phyloP scores from a whole-genome alignment of 2,888 invertebrate species.

The Phortica magna region DNA sequence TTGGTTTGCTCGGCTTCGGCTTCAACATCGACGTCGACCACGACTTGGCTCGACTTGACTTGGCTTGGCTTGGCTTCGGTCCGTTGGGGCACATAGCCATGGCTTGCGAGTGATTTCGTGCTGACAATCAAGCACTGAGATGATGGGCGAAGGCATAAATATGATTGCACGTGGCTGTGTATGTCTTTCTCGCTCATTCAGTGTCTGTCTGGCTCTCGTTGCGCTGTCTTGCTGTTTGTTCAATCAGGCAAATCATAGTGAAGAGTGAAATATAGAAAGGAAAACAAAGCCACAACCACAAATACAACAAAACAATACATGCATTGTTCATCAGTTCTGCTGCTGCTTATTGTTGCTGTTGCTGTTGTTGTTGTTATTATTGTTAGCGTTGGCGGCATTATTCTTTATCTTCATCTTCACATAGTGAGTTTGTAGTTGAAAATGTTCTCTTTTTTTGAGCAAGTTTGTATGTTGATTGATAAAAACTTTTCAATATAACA shows the following conservation, averaged over 20 bases:
- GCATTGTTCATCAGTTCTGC: not conserved
- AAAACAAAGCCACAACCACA: slow-evolving; percentile 1
- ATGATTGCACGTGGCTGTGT: slow-evolving; percentile 3
- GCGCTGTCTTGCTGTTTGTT: not conserved
- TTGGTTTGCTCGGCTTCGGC: not conserved
- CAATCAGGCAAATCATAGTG: slow-evolving; percentile 4
- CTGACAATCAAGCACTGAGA: slow-evolving; percentile 18
- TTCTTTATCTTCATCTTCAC: not conserved
- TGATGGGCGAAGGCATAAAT: slow-evolving; percentile 18
- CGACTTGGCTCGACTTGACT: not conserved
- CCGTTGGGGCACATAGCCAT: slow-evolving; percentile 11
- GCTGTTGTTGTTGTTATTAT: not conserved
- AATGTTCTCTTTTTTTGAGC: not conserved
- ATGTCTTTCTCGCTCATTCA: not conserved
- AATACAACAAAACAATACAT: not conserved
- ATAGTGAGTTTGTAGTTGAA: not conserved
- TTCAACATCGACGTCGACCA: not conserved
- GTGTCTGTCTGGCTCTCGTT: not conserved
- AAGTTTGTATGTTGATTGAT: slow-evolving; percentile 31
- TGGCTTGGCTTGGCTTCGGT: not conserved
- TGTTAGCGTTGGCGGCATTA: not conserved
- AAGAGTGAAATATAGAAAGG: not conserved
- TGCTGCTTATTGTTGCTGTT: not conserved
- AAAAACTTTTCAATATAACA: slow-evolving; percentile 32
- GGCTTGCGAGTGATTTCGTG: slow-evolving; percentile 27